phyloP scores from a whole-genome alignment of 1,140 invertebrate genomes.

The Meteorus sp. region DNA sequence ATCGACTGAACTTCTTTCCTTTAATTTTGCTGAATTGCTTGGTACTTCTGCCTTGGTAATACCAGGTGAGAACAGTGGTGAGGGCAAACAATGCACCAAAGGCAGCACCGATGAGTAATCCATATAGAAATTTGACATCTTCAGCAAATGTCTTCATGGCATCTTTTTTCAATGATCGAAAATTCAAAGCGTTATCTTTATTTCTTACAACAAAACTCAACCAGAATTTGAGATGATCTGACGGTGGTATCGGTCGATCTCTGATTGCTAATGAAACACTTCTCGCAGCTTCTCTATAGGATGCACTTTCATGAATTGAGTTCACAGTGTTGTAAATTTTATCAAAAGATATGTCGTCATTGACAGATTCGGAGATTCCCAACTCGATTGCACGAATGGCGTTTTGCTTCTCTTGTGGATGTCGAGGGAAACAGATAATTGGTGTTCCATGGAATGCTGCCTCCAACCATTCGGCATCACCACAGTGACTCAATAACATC shows the following conservation, averaged over 20 bases:
- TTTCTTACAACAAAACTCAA: constrained; percentile 45
- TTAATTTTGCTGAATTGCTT: constrained; percentile 15
- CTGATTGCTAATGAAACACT: constrained; percentile 47
- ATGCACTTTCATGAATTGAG: constrained; percentile 38
- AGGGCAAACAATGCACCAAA: constrained; percentile 35
- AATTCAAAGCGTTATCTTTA: constrained; percentile 35
- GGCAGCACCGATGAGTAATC: constrained; percentile 42
- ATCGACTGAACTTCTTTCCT: constrained; percentile 24
- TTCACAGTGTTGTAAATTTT: constrained; percentile 31
- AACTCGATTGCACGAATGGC: constrained; percentile 40
- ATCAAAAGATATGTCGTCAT: constrained; percentile 32
- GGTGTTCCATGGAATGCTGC: constrained; percentile 49
- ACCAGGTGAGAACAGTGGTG: constrained; percentile 17
- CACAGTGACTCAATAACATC: constrained; percentile 49
- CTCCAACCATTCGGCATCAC: constrained; percentile 50
- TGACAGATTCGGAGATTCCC: constrained; percentile 40
- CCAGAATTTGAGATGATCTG: constrained; percentile 51
- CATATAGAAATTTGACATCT: constrained; percentile 44
- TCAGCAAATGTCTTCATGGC: constrained; percentile 41
- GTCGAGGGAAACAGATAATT: constrained; percentile 51
- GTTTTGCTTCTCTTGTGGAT: constrained; percentile 43
- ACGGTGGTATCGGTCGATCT: constrained; percentile 47
- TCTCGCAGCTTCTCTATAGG: constrained; percentile 46
- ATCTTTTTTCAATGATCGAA: constrained; percentile 32
- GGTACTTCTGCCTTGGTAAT: constrained; percentile 9